Base-by-base conservation (phyloP, 2,113 vertebrate genomes). In the Cathartes aura region DNA sequence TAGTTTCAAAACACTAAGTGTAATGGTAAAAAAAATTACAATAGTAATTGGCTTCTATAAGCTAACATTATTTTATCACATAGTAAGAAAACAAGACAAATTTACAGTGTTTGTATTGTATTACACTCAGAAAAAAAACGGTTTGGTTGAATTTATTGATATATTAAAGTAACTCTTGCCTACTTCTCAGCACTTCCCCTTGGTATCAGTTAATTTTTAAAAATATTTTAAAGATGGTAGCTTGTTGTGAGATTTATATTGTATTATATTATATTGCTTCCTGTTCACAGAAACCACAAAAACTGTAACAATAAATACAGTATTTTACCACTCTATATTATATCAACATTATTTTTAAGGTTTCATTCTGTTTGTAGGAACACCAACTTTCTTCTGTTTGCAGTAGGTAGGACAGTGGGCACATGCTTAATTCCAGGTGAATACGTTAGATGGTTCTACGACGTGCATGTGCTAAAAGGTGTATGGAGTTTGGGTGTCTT, bases 141-240 rank as follows among this genome's bases (percentile, higher is more conserved):
- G 34, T 64, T 48, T 87, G 22, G 15, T 89, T 58, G 38, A n/a
- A 79, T 67, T 66, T 47, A 6, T 81, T 50, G n/a, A 48, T 89
- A 62, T 78, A 34, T 82, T 83, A 76, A 89, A 59, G 72, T 88
- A 82, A 81, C 38, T 74, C 68, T 80, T 75, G 34, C 19, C 38
- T 82, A 78, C 93, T 97, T 74, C 96, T 96, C 76, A 97, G 92
- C 66, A 13, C 84, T 97, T 96, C 82, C 79, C 75, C 66, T 76
- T 82, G 90, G 7, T 76, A 72, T 95, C 97, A 91, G 83, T 93
- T 98, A 92, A 92, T 98, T 98, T 98, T 98, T 89, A 71, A 87
- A 90, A 96, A 96, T 96, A 88, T 72, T 96, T 85, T 82, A n/a
- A 53, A 70, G 52, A 23, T 79, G 23, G 24, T 86, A 50, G 21